These are phyloP conservation scores for Drosophila gaucha DNA, from an alignment of 2,888 invertebrate genomes.

Conservation along the genomic window DNA sequence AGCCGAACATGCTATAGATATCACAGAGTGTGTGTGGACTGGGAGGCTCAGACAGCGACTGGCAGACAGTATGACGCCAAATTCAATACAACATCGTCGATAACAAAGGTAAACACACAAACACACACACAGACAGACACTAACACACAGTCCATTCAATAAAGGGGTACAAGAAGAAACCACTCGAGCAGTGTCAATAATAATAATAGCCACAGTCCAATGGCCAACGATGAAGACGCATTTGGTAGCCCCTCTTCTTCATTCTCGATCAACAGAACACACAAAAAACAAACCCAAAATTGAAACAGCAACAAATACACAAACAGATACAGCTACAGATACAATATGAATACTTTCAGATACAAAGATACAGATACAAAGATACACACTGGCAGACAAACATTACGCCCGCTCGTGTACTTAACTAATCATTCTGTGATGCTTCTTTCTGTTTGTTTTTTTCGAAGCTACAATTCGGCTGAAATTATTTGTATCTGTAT, in stretches of 20 bases:
- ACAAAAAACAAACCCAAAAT: slow-evolving; percentile 18
- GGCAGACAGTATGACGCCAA: slow-evolving; percentile 83
- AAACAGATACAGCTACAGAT: slow-evolving; percentile 37
- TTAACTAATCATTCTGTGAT: slow-evolving; percentile 73
- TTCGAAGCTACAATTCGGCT: slow-evolving; percentile 51
- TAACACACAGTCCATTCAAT: slow-evolving; percentile 26
- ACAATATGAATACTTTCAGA: not conserved
- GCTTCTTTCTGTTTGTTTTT: slow-evolving; percentile 65
- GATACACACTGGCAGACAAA: slow-evolving; percentile 15
- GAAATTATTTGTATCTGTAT: slow-evolving; percentile 59
- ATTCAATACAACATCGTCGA: slow-evolving; percentile 73
- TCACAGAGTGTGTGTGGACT: slow-evolving; percentile 13
- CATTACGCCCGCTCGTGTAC: slow-evolving; percentile 44
- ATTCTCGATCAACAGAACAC: slow-evolving; percentile 32
- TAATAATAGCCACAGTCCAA: slow-evolving; percentile 55
- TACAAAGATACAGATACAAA: slow-evolving; percentile 13
- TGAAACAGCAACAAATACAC: slow-evolving; percentile 28
- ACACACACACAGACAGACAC: not conserved
- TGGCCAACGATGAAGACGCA: slow-evolving; percentile 56
- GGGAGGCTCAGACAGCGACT: slow-evolving; percentile 47
- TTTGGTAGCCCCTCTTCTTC: slow-evolving; percentile 49
- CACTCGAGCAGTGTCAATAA: slow-evolving; percentile 65
- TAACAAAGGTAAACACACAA: slow-evolving; percentile 75
- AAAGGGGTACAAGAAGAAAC: slow-evolving; percentile 37
- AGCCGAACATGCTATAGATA: slow-evolving; percentile 47